phyloP scores from a whole-genome alignment of 2,888 invertebrate genomes.

The Spodoptera exigua region DNA sequence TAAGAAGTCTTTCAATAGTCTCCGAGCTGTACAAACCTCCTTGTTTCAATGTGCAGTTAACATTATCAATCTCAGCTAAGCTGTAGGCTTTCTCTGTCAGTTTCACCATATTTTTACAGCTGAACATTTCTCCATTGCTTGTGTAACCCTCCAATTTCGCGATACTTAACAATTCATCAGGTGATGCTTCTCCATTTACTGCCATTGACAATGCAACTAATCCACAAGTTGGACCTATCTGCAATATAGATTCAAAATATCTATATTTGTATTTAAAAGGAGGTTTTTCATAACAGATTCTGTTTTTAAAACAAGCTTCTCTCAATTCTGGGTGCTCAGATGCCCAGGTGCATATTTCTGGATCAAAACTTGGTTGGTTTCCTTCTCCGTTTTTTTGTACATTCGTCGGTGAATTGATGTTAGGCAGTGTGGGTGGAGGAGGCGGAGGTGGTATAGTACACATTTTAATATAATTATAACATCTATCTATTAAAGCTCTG shows the following conservation, averaged over 20 bases:
- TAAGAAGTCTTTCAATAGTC: slow-evolving; percentile 85
- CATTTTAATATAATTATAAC: slow-evolving; percentile 63
- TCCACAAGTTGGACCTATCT: slow-evolving; percentile 94
- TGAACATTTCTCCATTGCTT: slow-evolving; percentile 96
- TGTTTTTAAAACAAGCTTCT: slow-evolving; percentile 89
- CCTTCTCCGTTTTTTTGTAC: slow-evolving; percentile 36
- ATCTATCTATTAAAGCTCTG: slow-evolving; percentile 6
- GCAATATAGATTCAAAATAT: slow-evolving; percentile 77
- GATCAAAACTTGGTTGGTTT: slow-evolving; percentile 49
- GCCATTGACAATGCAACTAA: slow-evolving; percentile 96
- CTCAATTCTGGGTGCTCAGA: slow-evolving; percentile 87
- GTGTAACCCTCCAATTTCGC: slow-evolving; percentile 92
- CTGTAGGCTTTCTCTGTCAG: slow-evolving; percentile 89
- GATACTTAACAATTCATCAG: slow-evolving; percentile 89
- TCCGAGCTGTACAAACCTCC: slow-evolving; percentile 84
- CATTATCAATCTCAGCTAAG: slow-evolving; percentile 77
- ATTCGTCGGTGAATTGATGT: slow-evolving; percentile 46
- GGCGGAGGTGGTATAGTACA: slow-evolving; percentile 78
- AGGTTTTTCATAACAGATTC: slow-evolving; percentile 82
- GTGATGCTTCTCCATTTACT: slow-evolving; percentile 88
- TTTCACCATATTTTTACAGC: slow-evolving; percentile 91
- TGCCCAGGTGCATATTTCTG: slow-evolving; percentile 89
- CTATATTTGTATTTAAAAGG: slow-evolving; percentile 86
- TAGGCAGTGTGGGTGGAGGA: slow-evolving; percentile 59
- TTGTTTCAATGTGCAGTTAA: slow-evolving; percentile 76